Base-by-base conservation (phyloP, 2,888 invertebrate genomes). In the Stenoptilia bipunctidactyla region DNA sequence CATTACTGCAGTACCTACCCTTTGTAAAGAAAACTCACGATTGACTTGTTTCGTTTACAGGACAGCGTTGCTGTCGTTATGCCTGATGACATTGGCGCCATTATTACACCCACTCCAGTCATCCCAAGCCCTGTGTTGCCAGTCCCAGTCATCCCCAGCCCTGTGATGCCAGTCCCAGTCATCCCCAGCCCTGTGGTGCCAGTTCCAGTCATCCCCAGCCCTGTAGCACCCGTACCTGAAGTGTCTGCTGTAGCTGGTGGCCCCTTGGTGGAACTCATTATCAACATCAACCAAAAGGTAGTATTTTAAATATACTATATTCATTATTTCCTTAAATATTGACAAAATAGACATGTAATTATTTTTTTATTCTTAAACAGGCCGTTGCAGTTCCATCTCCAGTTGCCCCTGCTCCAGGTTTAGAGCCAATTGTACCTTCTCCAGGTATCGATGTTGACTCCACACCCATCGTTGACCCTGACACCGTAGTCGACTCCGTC, bases 241-340 rank as follows among this genome's bases (percentile, higher is more conserved):
- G 45, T 53, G 45, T 42, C 33, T 14, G 46, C 51, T 5, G 20
- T 3, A 20, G 20, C 20, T 20, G 46, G 51, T 45, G 60, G 61
- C 58, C 68, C 72, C 43, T 62, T 67, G 25, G 66, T 71, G n/a
- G 58, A 68, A 50, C 59, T 65, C 53, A 57, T 66, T 53, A 42
- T 62, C 42, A 66, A 69, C 48, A 54, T 65, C 14, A 53, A 61
- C 41, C 42, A 46, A 34, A 40, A 55, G n/a, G 30, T 30, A 30
- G 3, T 25, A 25, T 6, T 9, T 9, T 25, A 25, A 5, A 9
- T 9, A 6, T 25, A 6, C 25, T 25, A 6, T 25, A n/a, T n/a
- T n/a, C n/a, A n/a, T n/a, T 25, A 6, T 25, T 25, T 25, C 9
- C 25, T 25, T 5, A 25, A 5, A 5, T 6, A 6, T 5, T 25